These are phyloP conservation scores for Palloptera scutellata DNA, from an alignment of 2,888 invertebrate genomes.

Conservation along the genomic window DNA sequence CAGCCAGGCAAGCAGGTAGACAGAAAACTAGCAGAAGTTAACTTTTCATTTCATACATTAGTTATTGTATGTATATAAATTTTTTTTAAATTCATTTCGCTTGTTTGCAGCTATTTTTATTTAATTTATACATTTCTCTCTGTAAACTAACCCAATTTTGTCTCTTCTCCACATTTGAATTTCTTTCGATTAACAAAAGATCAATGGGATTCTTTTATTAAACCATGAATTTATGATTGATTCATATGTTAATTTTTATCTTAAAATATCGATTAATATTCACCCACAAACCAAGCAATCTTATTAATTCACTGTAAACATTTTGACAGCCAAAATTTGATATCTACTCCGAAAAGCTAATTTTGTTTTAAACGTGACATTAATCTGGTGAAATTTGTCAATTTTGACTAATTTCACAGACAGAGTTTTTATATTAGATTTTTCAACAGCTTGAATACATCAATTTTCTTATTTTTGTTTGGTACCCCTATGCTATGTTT, in stretches of 20 bases:
- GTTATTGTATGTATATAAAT: too few relatives aligned
- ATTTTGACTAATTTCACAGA: too few relatives aligned
- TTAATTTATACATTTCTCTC: constrained; percentile 22
- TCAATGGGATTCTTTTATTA: too few relatives aligned
- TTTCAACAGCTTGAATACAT: too few relatives aligned
- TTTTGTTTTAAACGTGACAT: too few relatives aligned
- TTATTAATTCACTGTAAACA: neutral
- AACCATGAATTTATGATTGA: neutral
- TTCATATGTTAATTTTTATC: neutral
- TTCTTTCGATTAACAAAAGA: neutral
- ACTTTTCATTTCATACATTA: constrained; percentile 13
- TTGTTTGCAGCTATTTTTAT: constrained; percentile 11
- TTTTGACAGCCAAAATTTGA: too few relatives aligned
- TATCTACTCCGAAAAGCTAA: too few relatives aligned
- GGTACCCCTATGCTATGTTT: too few relatives aligned
- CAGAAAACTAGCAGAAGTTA: neutral
- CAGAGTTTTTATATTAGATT: too few relatives aligned
- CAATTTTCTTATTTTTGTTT: too few relatives aligned
- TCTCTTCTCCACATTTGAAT: neutral
- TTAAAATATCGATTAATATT: neutral
- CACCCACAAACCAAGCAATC: neutral
- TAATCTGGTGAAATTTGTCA: neutral
- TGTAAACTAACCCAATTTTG: neutral
- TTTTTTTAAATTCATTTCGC: constrained; percentile 6
- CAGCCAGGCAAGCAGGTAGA: neutral